Evolutionary conservation across 2,888 invertebrate genomes (phyloP), one percentile per base, ranked within the genome.

Genomic region (Plagodis dolabraria): DNA sequence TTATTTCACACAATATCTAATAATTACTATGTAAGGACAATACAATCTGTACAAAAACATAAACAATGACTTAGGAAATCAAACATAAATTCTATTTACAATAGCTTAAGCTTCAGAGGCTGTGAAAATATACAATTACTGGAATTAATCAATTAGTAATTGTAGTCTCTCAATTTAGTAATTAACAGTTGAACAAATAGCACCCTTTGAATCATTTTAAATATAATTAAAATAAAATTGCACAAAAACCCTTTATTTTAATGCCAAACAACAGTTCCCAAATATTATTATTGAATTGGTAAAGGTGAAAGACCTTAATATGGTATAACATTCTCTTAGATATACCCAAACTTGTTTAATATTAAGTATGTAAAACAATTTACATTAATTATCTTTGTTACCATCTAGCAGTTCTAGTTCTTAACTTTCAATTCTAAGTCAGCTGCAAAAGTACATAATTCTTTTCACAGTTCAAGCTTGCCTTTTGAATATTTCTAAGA

Each of bases 11-110:
- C 33, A 50, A 44, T 40, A 6, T 45, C 40, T 7, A 35, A 57
- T 44, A 43, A 38, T 52, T 38, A 50, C 35, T n/a, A 49, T 36
- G 42, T 55, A 60, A 49, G 42, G 45, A 60, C 52, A 56, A 48
- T 52, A 52, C 60, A 56, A 46, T 35, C 52, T 64, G 57, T 61
- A 62, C 60, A 63, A 64, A 40, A 58, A 65, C 49, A 43, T 56
- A 53, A 57, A 46, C 46, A 55, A 63, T 63, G 22, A 63, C 61
- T 56, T 63, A 47, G 54, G 69, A 64, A 66, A 58, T 42, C 57
- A 58, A 62, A 68, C 61, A 63, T 58, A 60, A 65, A 64, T 67
- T 67, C 57, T 68, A 62, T 62, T 69, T 71, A 77, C 74, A 73
- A 74, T 54, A 54, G 46, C 53, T 40, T 48, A 61, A 61, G 61